Conservation (phyloP, 2,888 invertebrate species). For the Hirudinaria manillensis region DNA sequence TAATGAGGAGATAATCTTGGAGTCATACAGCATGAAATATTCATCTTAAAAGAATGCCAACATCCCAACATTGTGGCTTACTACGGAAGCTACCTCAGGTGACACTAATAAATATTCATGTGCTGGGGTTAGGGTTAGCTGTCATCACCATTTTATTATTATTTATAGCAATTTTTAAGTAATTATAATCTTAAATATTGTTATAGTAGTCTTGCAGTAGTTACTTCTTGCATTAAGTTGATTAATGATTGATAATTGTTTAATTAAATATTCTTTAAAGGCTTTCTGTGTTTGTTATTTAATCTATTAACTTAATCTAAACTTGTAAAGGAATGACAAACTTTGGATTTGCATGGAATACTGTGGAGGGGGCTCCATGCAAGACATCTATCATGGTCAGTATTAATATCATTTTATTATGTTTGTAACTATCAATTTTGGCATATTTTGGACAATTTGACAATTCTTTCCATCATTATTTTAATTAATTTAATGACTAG, state of each 20-base stretch:
- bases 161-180: too few species aligned
- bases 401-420: conserved; percentile 36
- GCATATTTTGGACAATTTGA: too few species aligned
- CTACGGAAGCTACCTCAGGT: conserved; percentile 42
- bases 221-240: not conserved
- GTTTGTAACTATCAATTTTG: too few species aligned
- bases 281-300: not conserved
- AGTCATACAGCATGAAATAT: conserved; percentile 91
- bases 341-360: conserved; percentile 99
- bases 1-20: conserved; percentile 82
- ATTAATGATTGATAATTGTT: not conserved
- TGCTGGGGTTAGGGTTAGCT: not conserved
- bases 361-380: conserved; percentile 94
- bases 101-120: not conserved
- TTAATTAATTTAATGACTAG: too few species aligned
- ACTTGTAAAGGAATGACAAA: conserved; percentile 67
- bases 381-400: conserved; percentile 92
- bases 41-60: conserved; percentile 41
- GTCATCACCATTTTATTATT: not conserved
- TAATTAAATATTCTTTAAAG: not conserved
- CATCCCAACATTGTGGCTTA: conserved; percentile 67
- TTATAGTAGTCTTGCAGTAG: too few species aligned
- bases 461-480: too few species aligned
- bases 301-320: not conserved
- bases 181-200: too few species aligned